Percentiles rank a stretch among this genome's conserved stretches.
Evolutionary conservation across 2,113 vertebrate species (phyloP).

Genomic region (Pandion haliaetus): DNA sequence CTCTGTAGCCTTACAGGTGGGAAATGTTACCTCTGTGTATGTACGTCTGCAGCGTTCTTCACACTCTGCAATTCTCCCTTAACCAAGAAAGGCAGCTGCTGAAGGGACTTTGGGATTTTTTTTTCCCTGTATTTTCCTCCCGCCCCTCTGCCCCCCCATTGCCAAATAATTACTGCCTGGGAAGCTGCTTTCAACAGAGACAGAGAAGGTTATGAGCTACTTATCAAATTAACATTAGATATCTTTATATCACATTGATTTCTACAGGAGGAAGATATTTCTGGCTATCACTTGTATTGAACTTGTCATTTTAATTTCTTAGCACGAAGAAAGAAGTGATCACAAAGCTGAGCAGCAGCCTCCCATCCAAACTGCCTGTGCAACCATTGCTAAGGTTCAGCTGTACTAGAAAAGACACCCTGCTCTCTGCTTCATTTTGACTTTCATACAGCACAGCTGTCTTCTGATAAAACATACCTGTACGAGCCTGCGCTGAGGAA

Average conservation of each 20-base stretch:
- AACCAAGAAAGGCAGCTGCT: background rate
- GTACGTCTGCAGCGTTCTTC: accelerated
- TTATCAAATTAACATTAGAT: background rate
- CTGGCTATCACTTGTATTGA: background rate
- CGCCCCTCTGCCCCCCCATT: background rate
- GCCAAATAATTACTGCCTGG: background rate
- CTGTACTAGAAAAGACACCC: background rate
- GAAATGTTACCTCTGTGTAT: background rate
- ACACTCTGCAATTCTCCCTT: background rate
- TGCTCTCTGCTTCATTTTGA: background rate
- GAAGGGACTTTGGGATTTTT: background rate
- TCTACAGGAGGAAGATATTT: background rate
- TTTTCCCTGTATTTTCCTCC: background rate
- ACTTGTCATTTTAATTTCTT: background rate
- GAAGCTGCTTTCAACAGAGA: background rate
- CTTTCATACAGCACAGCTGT: background rate
- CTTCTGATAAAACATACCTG: background rate
- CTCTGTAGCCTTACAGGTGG: background rate
- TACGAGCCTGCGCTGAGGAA: background rate
- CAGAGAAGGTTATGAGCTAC: background rate
- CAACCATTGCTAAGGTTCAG: background rate
- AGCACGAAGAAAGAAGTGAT: background rate
- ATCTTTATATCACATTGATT: background rate
- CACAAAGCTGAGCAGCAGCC: background rate
- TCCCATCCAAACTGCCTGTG: background rate